Evolutionary conservation across 2,797 vertebrate genomes (phyloP), one percentile per base, ranked within the genome.

Genomic region (Fratercula arctica): DNA sequence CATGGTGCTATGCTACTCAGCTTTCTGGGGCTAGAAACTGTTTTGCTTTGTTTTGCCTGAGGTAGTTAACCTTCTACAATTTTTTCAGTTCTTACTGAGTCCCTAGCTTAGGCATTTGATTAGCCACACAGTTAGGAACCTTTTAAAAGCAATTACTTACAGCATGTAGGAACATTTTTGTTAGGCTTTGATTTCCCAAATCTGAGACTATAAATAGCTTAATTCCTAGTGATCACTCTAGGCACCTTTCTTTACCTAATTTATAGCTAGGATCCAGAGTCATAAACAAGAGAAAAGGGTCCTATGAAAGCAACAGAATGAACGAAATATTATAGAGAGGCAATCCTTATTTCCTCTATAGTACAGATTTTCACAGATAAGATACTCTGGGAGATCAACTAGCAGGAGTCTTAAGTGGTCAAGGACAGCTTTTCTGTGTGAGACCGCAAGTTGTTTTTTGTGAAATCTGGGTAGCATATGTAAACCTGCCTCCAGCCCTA

Each of bases 71-170:
- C 50, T 84, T 60, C 37, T 83, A 75, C 41, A 41, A 23, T 56
- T 63, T 81, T 53, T 56, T 70, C 41, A 45, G 66, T 26, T 72
- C 59, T 35, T 10, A 91, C 13, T 0, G 4, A 85, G 68, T 78
- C 46, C 61, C 73, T 23, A 78, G 77, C 73, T 91, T 35, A 45
- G 43, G 45, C 85, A 75, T 82, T 80, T 79, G 60, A 92, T 78
- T 66, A 93, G 85, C 45, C 76, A 83, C n/a, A 20, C 41, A 50
- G 81, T 48, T 46, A 92, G 54, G 73, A 91, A 93, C 39, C 85
- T 93, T 92, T 94, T 59, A 79, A 54, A 86, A 73, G 61, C 83
- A 88, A 75, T 85, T 91, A 91, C 41, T 83, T 67, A 67, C 9
- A 75, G 57, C 9, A 2, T 0, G 1, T 57, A 83, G 37, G 61